Evolutionary conservation across 2,797 vertebrate species (phyloP).

Genomic region (Lepus townsendii): DNA sequence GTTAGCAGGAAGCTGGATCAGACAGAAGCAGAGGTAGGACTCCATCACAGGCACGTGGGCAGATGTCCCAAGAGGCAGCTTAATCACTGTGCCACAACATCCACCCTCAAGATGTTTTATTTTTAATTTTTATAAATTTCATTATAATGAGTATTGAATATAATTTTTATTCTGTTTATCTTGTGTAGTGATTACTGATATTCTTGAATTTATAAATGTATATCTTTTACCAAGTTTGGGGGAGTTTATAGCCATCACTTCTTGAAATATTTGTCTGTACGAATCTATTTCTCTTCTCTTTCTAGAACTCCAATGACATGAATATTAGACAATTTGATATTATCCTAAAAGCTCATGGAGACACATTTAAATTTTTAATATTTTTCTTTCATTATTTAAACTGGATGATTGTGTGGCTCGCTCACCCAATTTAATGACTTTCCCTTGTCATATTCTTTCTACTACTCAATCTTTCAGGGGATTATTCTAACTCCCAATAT

Average conservation of each 20-base stretch:
- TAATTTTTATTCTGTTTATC: not conserved
- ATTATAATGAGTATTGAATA: not conserved
- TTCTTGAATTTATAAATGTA: not conserved
- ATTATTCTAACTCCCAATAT: not conserved
- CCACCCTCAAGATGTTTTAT: not conserved
- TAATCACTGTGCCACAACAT: too few species aligned
- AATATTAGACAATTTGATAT: not conserved
- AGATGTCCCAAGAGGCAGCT: too few species aligned
- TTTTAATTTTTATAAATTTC: not conserved
- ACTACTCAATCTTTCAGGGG: not conserved
- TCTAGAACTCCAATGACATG: not conserved
- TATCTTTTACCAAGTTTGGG: not conserved
- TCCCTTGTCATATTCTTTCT: not conserved
- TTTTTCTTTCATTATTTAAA: not conserved
- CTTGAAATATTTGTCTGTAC: not conserved
- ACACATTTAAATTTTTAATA: not conserved
- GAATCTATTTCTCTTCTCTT: not conserved
- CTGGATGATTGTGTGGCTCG: not conserved
- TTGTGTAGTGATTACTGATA: not conserved
- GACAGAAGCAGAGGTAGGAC: too few species aligned
- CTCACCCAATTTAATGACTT: not conserved
- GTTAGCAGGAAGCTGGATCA: too few species aligned
- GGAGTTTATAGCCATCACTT: not conserved
- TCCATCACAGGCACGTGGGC: too few species aligned
- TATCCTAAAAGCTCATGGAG: not conserved